A percentile compares a stretch with the other conserved stretches of the same genome.
Evolutionary conservation across 2,888 invertebrate species (phyloP).

Genomic region (Tipula vernalis): DNA sequence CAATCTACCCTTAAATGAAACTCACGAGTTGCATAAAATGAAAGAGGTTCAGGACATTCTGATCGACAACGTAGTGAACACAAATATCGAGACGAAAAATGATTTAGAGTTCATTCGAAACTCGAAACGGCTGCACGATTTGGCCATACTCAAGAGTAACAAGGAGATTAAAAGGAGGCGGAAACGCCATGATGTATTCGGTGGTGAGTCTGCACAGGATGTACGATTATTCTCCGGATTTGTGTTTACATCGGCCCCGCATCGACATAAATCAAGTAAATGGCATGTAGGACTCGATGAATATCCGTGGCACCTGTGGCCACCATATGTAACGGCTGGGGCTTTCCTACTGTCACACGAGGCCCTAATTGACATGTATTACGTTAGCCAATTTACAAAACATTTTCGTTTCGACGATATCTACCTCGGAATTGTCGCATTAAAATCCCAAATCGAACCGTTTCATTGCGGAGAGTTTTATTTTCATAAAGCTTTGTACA

Average conservation of each 20-base stretch:
- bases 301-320: constrained; percentile 80
- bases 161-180: neutral
- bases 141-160: neutral
- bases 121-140: constrained; percentile 12
- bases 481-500: constrained; percentile 62
- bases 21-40: neutral
- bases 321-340: constrained; percentile 83
- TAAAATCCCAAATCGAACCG: constrained; percentile 62
- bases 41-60: neutral
- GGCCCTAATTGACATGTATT: constrained; percentile 61
- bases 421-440: constrained; percentile 71
- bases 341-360: constrained; percentile 66
- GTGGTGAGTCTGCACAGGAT: constrained; percentile 38
- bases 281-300: constrained; percentile 77
- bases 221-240: constrained; percentile 60
- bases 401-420: constrained; percentile 87
- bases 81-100: constrained; percentile 16
- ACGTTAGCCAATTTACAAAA: constrained; percentile 65
- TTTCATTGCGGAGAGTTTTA: constrained; percentile 67
- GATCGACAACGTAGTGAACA: constrained; percentile 13
- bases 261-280: constrained; percentile 65
- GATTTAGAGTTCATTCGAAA: constrained; percentile 16
- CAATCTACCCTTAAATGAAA: constrained; percentile 17
- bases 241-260: constrained; percentile 63
- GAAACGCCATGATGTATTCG: constrained; percentile 25